Evolutionary conservation across 2,797 vertebrate species (phyloP).

Genomic region (Hippocampus kuda): DNA sequence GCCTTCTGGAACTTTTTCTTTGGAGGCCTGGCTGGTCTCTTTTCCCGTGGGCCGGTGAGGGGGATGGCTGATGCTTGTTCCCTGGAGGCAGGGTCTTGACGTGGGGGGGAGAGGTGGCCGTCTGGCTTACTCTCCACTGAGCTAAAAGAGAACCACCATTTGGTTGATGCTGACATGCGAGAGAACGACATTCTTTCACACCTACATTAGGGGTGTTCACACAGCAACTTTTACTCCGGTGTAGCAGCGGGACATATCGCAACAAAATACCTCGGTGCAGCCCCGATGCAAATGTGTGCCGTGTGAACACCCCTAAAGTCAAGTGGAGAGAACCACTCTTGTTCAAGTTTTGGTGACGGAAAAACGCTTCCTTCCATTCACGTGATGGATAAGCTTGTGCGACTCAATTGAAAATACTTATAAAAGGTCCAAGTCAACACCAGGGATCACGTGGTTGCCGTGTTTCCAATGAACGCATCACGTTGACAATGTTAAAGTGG

Average conservation of each 20-base stretch:
- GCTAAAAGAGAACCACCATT: slow-evolving; percentile 55
- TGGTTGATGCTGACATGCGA: slow-evolving; percentile 29
- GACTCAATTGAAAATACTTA: too few relatives aligned
- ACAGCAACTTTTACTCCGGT: too few relatives aligned
- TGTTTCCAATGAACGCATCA: too few relatives aligned
- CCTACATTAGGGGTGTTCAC: neutral
- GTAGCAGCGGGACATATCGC: too few relatives aligned
- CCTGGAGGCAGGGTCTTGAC: slow-evolving; percentile 56
- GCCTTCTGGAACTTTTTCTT: slow-evolving; percentile 99
- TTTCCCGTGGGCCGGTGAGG: slow-evolving; percentile 76
- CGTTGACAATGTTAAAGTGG: too few relatives aligned
- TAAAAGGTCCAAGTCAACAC: too few relatives aligned
- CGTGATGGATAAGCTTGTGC: too few relatives aligned
- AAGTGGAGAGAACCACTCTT: neutral
- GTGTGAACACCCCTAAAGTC: neutral
- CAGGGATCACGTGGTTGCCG: too few relatives aligned
- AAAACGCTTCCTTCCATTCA: too few relatives aligned
- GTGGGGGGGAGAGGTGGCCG: slow-evolving; percentile 67
- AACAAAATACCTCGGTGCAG: too few relatives aligned
- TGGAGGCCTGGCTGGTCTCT: slow-evolving; percentile 86
- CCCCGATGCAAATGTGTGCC: too few relatives aligned
- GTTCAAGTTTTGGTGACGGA: neutral
- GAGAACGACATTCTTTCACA: slow-evolving; percentile 4
- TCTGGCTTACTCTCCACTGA: slow-evolving; percentile 66
- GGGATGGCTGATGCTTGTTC: slow-evolving; percentile 66